Evolutionary conservation across 1,140 invertebrate genomes (phyloP).

Genomic region (Saxidomus purpurata): DNA sequence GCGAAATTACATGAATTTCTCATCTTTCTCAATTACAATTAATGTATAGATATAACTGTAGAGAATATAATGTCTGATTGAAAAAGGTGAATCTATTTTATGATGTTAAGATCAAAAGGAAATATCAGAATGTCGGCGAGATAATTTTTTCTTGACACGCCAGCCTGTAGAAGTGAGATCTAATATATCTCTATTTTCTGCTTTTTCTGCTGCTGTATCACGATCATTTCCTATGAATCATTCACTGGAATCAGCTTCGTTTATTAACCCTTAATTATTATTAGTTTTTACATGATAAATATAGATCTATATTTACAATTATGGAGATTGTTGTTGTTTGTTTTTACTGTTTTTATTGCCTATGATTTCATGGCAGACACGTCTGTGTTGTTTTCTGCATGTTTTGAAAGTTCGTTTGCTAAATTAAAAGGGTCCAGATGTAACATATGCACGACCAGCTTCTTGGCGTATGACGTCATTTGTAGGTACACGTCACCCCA

Average conservation of each 20-base stretch:
- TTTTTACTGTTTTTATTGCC: too few relatives aligned
- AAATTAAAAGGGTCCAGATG: too few relatives aligned
- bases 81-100: constrained; percentile 50
- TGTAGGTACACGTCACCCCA: too few relatives aligned
- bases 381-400: too few relatives aligned
- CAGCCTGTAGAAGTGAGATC: neutral
- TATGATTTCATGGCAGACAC: too few relatives aligned
- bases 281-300: neutral
- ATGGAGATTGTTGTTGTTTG: neutral
- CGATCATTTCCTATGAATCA: constrained; percentile 19
- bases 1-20: constrained; percentile 56
- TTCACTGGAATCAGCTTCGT: neutral
- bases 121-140: constrained; percentile 36
- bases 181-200: neutral
- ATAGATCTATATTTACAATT: neutral
- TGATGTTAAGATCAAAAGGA: constrained; percentile 48
- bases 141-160: constrained; percentile 54
- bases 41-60: constrained; percentile 63
- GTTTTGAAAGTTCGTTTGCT: too few relatives aligned
- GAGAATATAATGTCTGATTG: constrained; percentile 59
- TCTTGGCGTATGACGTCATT: too few relatives aligned
- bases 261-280: constrained; percentile 14
- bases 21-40: constrained; percentile 60
- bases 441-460: too few relatives aligned
- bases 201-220: neutral